These are phyloP conservation scores for Drosophila miranda DNA, from an alignment of 1,140 invertebrate species.

Conservation along the genomic window DNA sequence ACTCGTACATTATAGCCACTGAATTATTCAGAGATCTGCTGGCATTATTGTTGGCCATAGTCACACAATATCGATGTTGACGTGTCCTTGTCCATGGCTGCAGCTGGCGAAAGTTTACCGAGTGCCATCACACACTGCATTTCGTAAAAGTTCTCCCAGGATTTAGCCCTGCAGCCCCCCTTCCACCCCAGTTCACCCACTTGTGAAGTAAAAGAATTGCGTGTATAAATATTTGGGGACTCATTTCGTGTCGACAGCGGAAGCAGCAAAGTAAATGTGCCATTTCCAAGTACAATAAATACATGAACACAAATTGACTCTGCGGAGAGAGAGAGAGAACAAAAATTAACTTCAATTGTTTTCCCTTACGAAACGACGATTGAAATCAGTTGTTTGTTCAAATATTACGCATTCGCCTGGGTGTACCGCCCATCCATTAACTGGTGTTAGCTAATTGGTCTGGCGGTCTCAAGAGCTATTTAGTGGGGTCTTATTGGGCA, in stretches of 20 bases:
- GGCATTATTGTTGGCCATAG: constrained; percentile 18
- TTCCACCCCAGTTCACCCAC: constrained; percentile 20
- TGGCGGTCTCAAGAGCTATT: constrained; percentile 28
- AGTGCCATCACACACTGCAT: constrained; percentile 31
- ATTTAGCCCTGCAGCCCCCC: constrained; percentile 9
- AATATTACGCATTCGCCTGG: constrained; percentile 63
- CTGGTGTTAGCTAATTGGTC: constrained; percentile 44
- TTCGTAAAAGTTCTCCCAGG: constrained; percentile 22
- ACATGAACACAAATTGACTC: constrained; percentile 51
- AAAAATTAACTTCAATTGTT: constrained; percentile 28
- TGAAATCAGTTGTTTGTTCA: constrained; percentile 40
- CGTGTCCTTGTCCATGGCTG: constrained; percentile 43
- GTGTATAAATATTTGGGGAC: constrained; percentile 29
- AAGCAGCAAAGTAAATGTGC: constrained; percentile 65
- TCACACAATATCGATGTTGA: constrained; percentile 13
- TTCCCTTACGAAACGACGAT: constrained; percentile 7
- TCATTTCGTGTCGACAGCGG: constrained; percentile 74
- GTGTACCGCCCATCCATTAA: constrained; percentile 59
- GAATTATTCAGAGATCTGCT: constrained; percentile 31
- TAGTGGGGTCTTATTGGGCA: constrained; percentile 44
- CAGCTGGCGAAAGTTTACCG: constrained; percentile 47
- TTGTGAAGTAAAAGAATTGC: constrained; percentile 38
- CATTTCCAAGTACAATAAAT: constrained; percentile 67
- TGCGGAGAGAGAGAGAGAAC: constrained; percentile 5
- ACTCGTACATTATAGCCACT: constrained; percentile 1